These are phyloP conservation scores for Teleogryllus oceanicus DNA, from an alignment of 2,888 invertebrate genomes.

Conservation along the genomic window DNA sequence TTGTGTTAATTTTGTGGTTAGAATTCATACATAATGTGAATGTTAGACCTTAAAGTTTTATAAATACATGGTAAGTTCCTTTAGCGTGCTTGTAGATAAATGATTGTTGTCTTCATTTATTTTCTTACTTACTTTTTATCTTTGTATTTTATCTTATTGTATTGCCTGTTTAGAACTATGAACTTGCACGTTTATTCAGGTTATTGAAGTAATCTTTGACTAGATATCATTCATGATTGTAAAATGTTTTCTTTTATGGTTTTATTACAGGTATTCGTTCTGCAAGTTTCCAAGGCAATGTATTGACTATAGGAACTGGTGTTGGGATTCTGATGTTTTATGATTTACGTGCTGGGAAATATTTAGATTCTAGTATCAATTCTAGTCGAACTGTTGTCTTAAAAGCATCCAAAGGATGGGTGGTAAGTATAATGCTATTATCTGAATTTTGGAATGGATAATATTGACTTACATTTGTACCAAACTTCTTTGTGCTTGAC, in stretches of 20 bases:
- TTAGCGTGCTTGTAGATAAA: not conserved
- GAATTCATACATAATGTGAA: too few species aligned
- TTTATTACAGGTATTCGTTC: conserved; percentile 64
- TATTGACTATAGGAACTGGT: conserved; percentile 91
- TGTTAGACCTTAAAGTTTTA: too few species aligned
- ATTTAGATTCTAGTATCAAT: conserved; percentile 85
- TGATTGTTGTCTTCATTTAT: too few species aligned
- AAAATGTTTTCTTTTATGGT: not conserved
- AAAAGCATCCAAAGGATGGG: conserved; percentile 84
- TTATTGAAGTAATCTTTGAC: not conserved
- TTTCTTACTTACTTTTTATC: not conserved
- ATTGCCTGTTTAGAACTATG: not conserved
- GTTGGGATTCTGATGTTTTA: conserved; percentile 90
- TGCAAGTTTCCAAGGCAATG: conserved; percentile 82
- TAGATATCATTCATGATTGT: not conserved
- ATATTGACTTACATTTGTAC: too few species aligned
- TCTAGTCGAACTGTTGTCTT: conserved; percentile 82
- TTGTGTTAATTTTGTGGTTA: too few species aligned
- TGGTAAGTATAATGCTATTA: conserved; percentile 57
- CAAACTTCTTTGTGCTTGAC: too few species aligned
- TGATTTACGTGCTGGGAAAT: conserved; percentile 86
- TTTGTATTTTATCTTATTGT: not conserved
- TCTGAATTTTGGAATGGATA: too few species aligned
- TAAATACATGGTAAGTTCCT: not conserved
- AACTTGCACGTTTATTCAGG: too few species aligned